Evolutionary conservation across 2,797 vertebrate genomes (phyloP).

Genomic region (Enteromius radiatus): DNA sequence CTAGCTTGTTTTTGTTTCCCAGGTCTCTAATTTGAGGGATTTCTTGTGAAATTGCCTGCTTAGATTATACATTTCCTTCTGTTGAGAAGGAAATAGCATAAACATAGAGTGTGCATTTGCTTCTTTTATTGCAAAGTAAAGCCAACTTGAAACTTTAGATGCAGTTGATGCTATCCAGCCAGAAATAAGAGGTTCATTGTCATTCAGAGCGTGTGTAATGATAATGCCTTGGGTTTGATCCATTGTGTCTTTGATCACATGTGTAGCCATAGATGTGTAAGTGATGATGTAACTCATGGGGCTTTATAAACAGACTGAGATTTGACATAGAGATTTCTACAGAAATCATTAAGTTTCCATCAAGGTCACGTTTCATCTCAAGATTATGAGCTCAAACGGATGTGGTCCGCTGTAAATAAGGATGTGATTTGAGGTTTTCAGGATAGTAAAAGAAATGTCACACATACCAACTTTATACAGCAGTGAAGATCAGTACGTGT

Average conservation of each 20-base stretch:
- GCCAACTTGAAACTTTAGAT: not conserved
- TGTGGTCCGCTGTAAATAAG: not conserved
- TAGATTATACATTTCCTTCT: not conserved
- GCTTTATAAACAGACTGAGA: conserved; percentile 4
- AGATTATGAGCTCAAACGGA: not conserved
- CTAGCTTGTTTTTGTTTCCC: not conserved
- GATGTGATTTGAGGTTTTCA: not conserved
- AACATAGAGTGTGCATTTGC: not conserved
- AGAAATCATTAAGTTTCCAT: not conserved
- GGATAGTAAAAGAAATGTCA: not conserved
- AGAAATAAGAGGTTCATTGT: conserved; percentile 5
- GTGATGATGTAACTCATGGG: conserved; percentile 16
- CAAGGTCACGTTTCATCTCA: conserved; percentile 3
- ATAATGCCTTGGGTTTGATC: not conserved
- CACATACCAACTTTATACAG: not conserved
- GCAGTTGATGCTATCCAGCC: not conserved
- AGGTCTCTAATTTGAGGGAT: not conserved
- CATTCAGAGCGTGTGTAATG: not conserved
- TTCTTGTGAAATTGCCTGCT: not conserved
- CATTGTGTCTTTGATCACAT: conserved; percentile 24
- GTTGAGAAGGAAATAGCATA: not conserved
- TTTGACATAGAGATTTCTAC: not conserved
- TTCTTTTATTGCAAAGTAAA: not conserved
- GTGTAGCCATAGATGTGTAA: not conserved
- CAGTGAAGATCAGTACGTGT: conserved; percentile 1